Evolutionary conservation across 2,113 vertebrate genomes (phyloP).

Genomic region (Scartelaos histophorus): DNA sequence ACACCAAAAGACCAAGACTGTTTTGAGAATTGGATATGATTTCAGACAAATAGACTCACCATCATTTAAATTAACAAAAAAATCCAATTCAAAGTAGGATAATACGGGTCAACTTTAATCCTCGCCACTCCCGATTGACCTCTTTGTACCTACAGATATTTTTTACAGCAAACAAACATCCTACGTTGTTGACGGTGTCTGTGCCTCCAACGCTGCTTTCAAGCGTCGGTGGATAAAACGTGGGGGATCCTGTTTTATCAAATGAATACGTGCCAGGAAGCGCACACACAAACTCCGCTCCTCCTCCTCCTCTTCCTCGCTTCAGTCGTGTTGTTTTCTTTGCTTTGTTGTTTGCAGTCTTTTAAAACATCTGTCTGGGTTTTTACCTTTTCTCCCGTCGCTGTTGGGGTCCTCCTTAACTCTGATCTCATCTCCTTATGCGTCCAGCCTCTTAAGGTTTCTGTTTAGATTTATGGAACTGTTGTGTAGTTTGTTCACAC

Average conservation of each 20-base stretch:
- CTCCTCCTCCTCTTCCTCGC: conserved; percentile 31
- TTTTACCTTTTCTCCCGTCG: conserved; percentile 15
- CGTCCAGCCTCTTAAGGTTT: conserved; percentile 17
- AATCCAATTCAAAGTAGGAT: background rate
- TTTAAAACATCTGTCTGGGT: conserved; percentile 57
- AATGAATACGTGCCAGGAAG: conserved; percentile 31
- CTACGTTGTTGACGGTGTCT: conserved; percentile 39
- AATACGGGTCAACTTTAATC: conserved; percentile 2
- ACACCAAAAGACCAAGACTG: too few relatives aligned
- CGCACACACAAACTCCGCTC: conserved; percentile 26
- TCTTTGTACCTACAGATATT: conserved; percentile 13
- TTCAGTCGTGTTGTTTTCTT: conserved; percentile 37
- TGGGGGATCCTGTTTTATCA: conserved; percentile 11
- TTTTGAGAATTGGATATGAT: too few relatives aligned
- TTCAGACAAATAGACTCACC: too few relatives aligned
- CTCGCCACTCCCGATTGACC: background rate
- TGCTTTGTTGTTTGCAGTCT: conserved; percentile 46
- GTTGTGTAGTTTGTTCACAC: conserved; percentile 14
- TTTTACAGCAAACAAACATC: conserved; percentile 33
- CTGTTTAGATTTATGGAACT: conserved; percentile 3
- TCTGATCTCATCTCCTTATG: conserved; percentile 15
- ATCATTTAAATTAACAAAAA: background rate
- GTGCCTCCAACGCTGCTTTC: conserved; percentile 29
- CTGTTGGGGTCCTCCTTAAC: conserved; percentile 19
- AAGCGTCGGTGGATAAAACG: conserved; percentile 16